These are phyloP conservation scores for Scolanthus callimorphus DNA, from an alignment of 92 coral and sea anemone species.

Conservation along the genomic window DNA sequence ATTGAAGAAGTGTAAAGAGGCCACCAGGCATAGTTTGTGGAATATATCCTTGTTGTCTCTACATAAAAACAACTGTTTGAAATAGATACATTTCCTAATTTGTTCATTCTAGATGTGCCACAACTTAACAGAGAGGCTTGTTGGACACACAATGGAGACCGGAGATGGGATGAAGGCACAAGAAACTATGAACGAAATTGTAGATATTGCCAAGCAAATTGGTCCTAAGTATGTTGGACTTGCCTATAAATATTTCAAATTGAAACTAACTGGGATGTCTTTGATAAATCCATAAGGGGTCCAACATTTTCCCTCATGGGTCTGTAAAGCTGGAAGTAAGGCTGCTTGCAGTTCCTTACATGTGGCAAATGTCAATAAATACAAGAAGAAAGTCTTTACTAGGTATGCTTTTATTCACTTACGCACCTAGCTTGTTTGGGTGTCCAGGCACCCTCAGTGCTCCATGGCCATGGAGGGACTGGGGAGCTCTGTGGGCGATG, in stretches of 20 bases:
- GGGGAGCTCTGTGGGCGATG: too few relatives aligned
- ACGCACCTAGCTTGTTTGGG: too few relatives aligned
- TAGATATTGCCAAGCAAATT: conserved; percentile 57
- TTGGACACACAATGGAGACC: conserved; percentile 67
- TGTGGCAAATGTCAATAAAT: too few relatives aligned
- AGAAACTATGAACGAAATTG: conserved; percentile 44
- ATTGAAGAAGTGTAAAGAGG: background rate
- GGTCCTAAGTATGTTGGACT: conserved; percentile 57
- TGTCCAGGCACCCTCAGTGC: too few relatives aligned
- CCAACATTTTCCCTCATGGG: too few relatives aligned
- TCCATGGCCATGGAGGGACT: too few relatives aligned
- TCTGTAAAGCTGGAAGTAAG: too few relatives aligned
- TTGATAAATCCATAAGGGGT: too few relatives aligned
- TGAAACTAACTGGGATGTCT: background rate
- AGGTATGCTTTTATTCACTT: too few relatives aligned
- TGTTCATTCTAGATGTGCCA: conserved; percentile 79
- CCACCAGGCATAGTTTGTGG: background rate
- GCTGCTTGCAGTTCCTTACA: too few relatives aligned
- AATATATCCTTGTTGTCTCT: background rate
- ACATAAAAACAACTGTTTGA: background rate
- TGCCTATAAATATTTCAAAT: background rate
- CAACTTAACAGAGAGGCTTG: conserved; percentile 66
- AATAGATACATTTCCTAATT: background rate
- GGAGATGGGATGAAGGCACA: conserved; percentile 46
- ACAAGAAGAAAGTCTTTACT: too few relatives aligned